Percentiles rank a stretch among this genome's conserved stretches.
These are phyloP conservation scores for Platichthys stellatus DNA, from an alignment of 2,113 vertebrate species.

Conservation along the genomic window DNA sequence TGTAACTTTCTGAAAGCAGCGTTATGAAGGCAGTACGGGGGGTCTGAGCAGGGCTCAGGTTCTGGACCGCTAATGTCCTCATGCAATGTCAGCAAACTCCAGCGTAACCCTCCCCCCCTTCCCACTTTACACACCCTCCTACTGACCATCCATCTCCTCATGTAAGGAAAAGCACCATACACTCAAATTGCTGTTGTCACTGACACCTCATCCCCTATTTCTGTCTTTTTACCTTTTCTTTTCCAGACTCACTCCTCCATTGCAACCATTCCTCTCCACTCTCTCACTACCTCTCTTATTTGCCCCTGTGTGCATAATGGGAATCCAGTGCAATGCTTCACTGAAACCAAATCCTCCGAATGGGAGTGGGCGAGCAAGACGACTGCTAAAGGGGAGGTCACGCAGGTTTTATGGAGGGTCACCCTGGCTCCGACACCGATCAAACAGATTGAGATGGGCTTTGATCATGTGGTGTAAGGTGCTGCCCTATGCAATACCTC, in stretches of 20 bases:
- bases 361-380: slow-evolving; percentile 28
- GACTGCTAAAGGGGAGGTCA: slow-evolving; percentile 40
- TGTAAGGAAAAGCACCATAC: not conserved
- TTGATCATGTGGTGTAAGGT: slow-evolving; percentile 45
- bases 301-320: slow-evolving; percentile 46
- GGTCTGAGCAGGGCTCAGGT: slow-evolving; percentile 59
- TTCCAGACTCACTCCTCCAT: slow-evolving; percentile 29
- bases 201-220: slow-evolving; percentile 56
- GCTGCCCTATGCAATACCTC: slow-evolving; percentile 14
- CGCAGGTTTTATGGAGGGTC: slow-evolving; percentile 58
- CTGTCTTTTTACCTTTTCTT: slow-evolving; percentile 26
- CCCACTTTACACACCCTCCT: too few species aligned
- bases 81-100: slow-evolving; percentile 51
- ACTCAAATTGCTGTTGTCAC: slow-evolving; percentile 1
- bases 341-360: slow-evolving; percentile 70
- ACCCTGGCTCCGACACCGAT: slow-evolving; percentile 13
- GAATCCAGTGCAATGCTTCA: slow-evolving; percentile 51
- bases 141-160: too few species aligned
- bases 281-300: slow-evolving; percentile 52
- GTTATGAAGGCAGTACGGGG: slow-evolving; percentile 44
- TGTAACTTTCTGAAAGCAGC: not conserved
- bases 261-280: slow-evolving; percentile 49
- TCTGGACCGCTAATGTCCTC: slow-evolving; percentile 34
- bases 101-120: not conserved
- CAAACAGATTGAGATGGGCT: slow-evolving; percentile 43